Base-by-base conservation (phyloP, 2,888 invertebrate species). In the Gandaritis pyraliata region DNA sequence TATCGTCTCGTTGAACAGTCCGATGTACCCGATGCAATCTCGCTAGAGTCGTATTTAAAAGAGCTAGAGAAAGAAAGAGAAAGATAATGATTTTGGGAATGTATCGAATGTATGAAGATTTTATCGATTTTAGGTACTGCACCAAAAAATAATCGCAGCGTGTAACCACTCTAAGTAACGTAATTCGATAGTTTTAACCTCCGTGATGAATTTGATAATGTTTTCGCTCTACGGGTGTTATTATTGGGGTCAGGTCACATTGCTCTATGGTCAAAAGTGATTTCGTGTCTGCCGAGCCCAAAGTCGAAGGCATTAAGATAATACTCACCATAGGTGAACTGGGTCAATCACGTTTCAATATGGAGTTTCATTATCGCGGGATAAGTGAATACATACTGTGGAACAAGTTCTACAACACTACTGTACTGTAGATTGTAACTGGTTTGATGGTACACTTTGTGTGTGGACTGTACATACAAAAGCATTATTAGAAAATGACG, bases 341-440 rank as follows among this genome's bases (percentile, higher is more conserved):
- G 74, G 86, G 85, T 72, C 86, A 84, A 84, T 82, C 74, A 75
- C 67, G 72, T 76, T 79, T 85, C 80, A 82, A 87, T 87, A 89
- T 87, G 87, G 87, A 78, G 81, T 76, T 74, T 83, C 77, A 88
- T 88, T 89, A 88, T 81, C 77, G 77, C 74, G 67, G 74, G 74
- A 76, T 71, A 72, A 73, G 73, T 73, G 67, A 72, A 50, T 58
- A 69, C 65, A 69, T n/a, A 57, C 53, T 12, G 73, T 29, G 33
- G 33, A 59, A 41, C 65, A 67, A 59, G 59, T 67, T 33, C 33
- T 11, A 23, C 10, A 33, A 33, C 33, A 33, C 1, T 33, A 33
- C 30, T 7, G 33, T 33, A 33, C 30, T 7, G 33, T 33, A 11
- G 3, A 33, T 33, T 33, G 10, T 33, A 10, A 33, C 33, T 33